These are phyloP conservation scores for Amiota communis DNA, from an alignment of 2,888 invertebrate species.

Conservation along the genomic window DNA sequence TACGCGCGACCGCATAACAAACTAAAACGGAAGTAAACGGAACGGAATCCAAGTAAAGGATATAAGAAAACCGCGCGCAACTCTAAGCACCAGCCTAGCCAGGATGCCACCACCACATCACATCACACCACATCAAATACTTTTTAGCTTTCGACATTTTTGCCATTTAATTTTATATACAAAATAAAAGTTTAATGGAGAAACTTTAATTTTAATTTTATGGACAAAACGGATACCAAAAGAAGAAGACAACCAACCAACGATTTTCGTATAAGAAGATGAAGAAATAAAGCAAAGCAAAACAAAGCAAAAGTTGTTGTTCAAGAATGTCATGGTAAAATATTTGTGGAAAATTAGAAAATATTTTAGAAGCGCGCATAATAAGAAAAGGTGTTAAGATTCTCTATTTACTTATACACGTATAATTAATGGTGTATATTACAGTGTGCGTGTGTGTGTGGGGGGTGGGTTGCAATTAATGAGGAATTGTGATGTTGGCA, in stretches of 20 bases:
- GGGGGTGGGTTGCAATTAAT: not conserved
- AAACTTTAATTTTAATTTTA: conserved; percentile 46
- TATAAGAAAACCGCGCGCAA: not conserved
- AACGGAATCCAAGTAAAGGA: not conserved
- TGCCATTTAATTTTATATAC: conserved; percentile 58
- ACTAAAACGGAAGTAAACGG: not conserved
- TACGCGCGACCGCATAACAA: not conserved
- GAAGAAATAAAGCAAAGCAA: too few species aligned
- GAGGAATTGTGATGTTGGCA: not conserved
- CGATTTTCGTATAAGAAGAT: too few species aligned
- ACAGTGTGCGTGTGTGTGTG: conserved; percentile 20
- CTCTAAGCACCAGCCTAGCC: not conserved
- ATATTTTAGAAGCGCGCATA: conserved; percentile 24
- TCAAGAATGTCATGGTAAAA: conserved; percentile 46
- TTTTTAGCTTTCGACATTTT: not conserved
- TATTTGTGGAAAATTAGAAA: conserved; percentile 58
- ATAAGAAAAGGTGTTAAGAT: conserved; percentile 23
- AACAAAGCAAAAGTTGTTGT: not conserved
- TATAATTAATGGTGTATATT: too few species aligned
- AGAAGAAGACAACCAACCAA: too few species aligned
- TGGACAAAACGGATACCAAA: too few species aligned
- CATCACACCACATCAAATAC: not conserved
- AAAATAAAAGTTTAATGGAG: conserved; percentile 62
- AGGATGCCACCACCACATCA: not conserved
- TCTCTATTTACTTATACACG: not conserved